Conservation (phyloP, 2,113 vertebrate genomes). For the Cynocephalus volans region DNA sequence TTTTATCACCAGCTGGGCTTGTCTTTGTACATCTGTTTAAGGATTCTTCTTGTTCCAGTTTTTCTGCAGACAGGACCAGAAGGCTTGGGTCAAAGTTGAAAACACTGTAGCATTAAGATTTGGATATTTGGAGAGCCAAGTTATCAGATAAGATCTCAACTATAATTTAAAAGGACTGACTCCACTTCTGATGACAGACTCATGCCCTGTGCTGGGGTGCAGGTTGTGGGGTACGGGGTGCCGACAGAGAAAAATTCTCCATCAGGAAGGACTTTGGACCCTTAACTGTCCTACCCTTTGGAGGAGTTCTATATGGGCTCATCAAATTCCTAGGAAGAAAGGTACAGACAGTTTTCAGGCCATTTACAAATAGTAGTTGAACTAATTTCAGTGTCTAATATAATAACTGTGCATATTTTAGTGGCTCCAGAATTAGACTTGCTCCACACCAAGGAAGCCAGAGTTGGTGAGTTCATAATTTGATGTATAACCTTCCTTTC, state of each 20-base stretch:
- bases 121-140: background rate
- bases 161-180: background rate
- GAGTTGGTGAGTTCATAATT: background rate
- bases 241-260: background rate
- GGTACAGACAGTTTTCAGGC: background rate
- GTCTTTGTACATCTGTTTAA: background rate
- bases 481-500: background rate
- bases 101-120: background rate
- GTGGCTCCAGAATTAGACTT: background rate
- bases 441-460: background rate
- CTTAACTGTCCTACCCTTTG: background rate
- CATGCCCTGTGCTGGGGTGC: rapidly evolving
- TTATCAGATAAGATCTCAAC: background rate
- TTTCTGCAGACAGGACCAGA: background rate
- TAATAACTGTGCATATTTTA: constrained; percentile 7
- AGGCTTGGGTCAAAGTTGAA: constrained; percentile 14
- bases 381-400: background rate
- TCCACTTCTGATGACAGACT: background rate
- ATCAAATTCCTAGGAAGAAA: background rate
- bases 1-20: background rate
- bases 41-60: background rate
- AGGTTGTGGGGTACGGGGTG: background rate
- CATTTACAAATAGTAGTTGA: background rate
- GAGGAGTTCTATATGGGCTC: rapidly evolving
- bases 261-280: background rate